A percentile compares a stretch with the other conserved stretches of the same genome.
phyloP scores from a whole-genome alignment of 2,113 vertebrate genomes.

The Platysternon megacephalum region DNA sequence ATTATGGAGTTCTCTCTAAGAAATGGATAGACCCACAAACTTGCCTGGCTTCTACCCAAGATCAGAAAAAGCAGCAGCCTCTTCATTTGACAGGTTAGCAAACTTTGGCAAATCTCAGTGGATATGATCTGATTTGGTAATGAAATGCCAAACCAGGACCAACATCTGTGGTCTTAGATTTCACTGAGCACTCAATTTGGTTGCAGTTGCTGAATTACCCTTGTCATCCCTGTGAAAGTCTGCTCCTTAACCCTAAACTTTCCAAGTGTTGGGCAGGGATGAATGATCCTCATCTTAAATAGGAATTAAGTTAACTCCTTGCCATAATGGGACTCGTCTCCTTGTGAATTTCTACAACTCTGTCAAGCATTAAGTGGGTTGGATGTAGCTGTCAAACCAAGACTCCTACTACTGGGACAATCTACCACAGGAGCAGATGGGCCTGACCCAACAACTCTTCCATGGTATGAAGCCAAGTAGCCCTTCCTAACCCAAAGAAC shows the following conservation, averaged over 20 bases:
- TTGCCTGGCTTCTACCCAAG: not conserved
- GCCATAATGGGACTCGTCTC: not conserved
- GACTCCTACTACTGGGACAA: not conserved
- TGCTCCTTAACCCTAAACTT: not conserved
- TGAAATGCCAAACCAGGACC: not conserved
- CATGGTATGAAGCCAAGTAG: not conserved
- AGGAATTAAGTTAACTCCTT: not conserved
- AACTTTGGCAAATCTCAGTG: not conserved
- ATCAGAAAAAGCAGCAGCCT: not conserved
- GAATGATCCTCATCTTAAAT: not conserved
- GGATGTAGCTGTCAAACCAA: not conserved
- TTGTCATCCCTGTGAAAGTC: not conserved
- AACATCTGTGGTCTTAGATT: not conserved
- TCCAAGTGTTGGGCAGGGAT: not conserved
- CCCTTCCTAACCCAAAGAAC: not conserved
- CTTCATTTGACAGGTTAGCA: not conserved
- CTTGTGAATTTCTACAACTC: not conserved
- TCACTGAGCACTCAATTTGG: not conserved
- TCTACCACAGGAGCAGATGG: not conserved
- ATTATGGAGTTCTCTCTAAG: not conserved
- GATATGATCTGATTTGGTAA: not conserved
- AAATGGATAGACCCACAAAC: not conserved
- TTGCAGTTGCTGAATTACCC: not conserved
- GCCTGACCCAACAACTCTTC: not conserved
- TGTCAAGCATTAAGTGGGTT: not conserved